Percentiles rank a stretch among this genome's conserved stretches.
These are phyloP conservation scores for Neotragus moschatus DNA, from an alignment of 2,113 vertebrate species.

Conservation along the genomic window DNA sequence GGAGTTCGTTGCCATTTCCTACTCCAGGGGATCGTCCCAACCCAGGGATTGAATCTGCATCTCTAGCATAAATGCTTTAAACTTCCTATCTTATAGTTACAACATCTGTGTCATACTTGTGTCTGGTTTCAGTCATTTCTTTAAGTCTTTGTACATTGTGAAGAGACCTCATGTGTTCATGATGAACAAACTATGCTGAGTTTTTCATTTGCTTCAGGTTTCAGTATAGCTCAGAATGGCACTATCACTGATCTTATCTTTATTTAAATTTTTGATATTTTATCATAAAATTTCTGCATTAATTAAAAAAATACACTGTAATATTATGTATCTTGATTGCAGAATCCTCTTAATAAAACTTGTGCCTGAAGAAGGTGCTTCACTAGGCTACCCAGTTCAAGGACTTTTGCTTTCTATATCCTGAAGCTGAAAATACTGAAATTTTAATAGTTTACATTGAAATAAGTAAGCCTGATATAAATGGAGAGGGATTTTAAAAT, in stretches of 20 bases:
- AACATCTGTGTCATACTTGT: neutral
- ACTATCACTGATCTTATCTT: neutral
- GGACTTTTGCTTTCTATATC: neutral
- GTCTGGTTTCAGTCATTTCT: neutral
- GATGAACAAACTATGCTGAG: neutral
- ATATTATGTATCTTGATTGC: neutral
- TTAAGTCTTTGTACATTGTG: neutral
- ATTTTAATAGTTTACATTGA: neutral
- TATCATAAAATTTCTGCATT: neutral
- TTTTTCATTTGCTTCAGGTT: neutral
- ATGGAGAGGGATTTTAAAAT: neutral
- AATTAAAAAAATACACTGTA: neutral
- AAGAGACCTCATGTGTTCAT: neutral
- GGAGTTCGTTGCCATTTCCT: neutral
- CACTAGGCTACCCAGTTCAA: neutral
- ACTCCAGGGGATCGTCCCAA: neutral
- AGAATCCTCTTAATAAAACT: neutral
- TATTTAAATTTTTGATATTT: neutral
- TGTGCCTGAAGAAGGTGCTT: neutral
- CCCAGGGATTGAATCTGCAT: neutral
- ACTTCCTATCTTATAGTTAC: neutral
- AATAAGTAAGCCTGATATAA: neutral
- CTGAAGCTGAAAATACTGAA: neutral
- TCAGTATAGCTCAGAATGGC: neutral
- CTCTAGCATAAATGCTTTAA: neutral